phyloP scores from a whole-genome alignment of 2,888 invertebrate genomes.

The Euzophera pinguis region DNA sequence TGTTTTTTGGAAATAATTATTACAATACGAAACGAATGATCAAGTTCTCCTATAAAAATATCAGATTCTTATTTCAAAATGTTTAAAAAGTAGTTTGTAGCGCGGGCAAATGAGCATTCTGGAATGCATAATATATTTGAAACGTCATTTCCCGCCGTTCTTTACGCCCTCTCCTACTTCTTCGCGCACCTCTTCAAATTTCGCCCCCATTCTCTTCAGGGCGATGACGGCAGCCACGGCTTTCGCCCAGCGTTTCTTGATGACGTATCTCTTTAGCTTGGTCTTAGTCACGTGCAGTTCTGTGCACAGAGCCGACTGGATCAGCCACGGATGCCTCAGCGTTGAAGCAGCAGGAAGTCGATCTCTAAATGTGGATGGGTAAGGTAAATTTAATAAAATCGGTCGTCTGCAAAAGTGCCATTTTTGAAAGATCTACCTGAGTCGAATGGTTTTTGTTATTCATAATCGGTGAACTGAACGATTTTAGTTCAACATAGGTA shows the following conservation, averaged over 20 bases:
- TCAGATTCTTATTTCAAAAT: no score
- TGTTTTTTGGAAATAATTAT: no score
- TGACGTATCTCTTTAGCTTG: conserved; percentile 92
- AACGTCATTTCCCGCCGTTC: conserved; percentile 22
- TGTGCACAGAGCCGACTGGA: conserved; percentile 81
- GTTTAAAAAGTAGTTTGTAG: no score
- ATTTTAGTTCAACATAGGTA: no score
- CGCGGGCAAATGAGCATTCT: no score
- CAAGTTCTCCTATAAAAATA: no score
- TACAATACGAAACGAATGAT: no score
- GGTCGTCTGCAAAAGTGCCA: background rate
- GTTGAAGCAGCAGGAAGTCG: conserved; percentile 86
- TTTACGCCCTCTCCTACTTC: conserved; percentile 26
- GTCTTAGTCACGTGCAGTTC: conserved; percentile 87
- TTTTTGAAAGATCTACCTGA: no score
- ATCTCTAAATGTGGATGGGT: conserved; percentile 73
- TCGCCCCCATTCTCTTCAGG: conserved; percentile 91
- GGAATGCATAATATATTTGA: background rate
- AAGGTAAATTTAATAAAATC: no score
- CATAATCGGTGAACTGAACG: no score
- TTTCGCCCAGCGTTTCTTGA: conserved; percentile 94
- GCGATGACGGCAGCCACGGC: conserved; percentile 94
- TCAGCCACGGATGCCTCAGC: conserved; percentile 89
- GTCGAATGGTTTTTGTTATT: no score
- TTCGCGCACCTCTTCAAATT: conserved; percentile 77